Conservation (phyloP, 2,888 invertebrate species). For the Caenorhabditis parvicauda region DNA sequence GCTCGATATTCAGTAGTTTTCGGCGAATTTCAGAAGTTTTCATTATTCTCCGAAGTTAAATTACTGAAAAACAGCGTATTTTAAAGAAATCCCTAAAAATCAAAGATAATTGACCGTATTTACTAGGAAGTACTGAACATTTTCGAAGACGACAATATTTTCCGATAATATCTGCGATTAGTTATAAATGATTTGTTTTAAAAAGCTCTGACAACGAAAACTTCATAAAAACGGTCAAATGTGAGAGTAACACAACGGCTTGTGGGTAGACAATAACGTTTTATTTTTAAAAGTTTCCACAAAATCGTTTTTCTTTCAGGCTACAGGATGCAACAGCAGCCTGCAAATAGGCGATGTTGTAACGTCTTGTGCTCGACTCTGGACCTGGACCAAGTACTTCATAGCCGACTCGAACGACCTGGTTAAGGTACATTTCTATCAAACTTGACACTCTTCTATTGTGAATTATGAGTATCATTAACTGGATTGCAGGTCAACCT, state of each 20-base stretch:
- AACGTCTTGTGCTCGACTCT: constrained; percentile 27
- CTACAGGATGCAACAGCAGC: constrained; percentile 8
- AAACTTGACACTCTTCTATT: neutral
- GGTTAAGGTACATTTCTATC: constrained; percentile 21
- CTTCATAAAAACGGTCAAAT: too few species aligned
- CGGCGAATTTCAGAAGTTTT: too few species aligned
- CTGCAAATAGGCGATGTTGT: constrained; percentile 31
- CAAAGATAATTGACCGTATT: too few species aligned
- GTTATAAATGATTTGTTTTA: too few species aligned
- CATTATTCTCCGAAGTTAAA: too few species aligned
- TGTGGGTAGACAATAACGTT: constrained; percentile 5
- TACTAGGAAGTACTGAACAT: too few species aligned
- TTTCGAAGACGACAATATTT: too few species aligned
- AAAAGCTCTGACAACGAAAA: too few species aligned
- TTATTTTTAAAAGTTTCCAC: neutral
- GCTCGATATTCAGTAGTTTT: too few species aligned
- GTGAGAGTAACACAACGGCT: neutral
- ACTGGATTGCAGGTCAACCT: constrained; percentile 24
- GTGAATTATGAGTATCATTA: neutral
- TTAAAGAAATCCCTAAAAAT: too few species aligned
- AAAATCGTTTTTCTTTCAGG: neutral
- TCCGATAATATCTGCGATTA: too few species aligned
- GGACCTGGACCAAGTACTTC: constrained; percentile 38
- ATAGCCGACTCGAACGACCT: constrained; percentile 31
- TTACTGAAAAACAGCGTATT: too few species aligned